A percentile compares a stretch with the other conserved stretches of the same genome.
Evolutionary conservation across 2,888 invertebrate species (phyloP).

Genomic region (Drosophila robusta): DNA sequence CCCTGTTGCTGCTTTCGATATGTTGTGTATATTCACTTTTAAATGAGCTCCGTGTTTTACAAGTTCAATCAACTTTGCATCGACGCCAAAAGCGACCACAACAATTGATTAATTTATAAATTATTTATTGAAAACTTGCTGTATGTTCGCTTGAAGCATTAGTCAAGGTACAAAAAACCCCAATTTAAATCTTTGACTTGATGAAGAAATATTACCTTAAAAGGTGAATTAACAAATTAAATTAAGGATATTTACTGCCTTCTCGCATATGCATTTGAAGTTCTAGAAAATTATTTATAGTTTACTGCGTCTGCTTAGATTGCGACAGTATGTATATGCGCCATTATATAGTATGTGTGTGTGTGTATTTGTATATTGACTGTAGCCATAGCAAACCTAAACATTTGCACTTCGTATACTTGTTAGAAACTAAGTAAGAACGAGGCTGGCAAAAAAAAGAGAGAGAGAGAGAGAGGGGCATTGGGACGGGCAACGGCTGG

Average conservation of each 20-base stretch:
- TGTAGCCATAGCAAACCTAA: constrained; percentile 63
- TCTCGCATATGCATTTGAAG: neutral
- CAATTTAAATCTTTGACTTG: neutral
- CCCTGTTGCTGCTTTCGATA: constrained; percentile 20
- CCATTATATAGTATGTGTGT: constrained; percentile 1
- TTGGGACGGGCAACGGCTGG: constrained; percentile 1
- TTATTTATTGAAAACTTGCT: constrained; percentile 56
- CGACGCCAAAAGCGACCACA: constrained; percentile 39
- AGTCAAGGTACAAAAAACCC: constrained; percentile 29
- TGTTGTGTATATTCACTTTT: constrained; percentile 33
- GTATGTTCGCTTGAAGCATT: constrained; percentile 19
- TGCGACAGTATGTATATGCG: constrained; percentile 4
- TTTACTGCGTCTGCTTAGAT: constrained; percentile 28
- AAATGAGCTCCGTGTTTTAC: constrained; percentile 64
- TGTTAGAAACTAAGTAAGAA: constrained; percentile 55
- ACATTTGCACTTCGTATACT: constrained; percentile 74
- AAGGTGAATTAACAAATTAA: neutral
- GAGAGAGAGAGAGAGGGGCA: neutral
- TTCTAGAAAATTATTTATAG: constrained; percentile 9
- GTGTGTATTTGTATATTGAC: constrained; percentile 33
- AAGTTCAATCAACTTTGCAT: constrained; percentile 76
- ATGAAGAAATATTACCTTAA: constrained; percentile 1
- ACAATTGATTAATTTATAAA: constrained; percentile 72
- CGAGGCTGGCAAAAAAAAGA: constrained; percentile 15
- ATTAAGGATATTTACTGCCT: neutral